Evolutionary conservation across 2,113 vertebrate genomes (phyloP), one percentile per base, ranked within the genome.

Genomic region (Apaloderma vittatum): DNA sequence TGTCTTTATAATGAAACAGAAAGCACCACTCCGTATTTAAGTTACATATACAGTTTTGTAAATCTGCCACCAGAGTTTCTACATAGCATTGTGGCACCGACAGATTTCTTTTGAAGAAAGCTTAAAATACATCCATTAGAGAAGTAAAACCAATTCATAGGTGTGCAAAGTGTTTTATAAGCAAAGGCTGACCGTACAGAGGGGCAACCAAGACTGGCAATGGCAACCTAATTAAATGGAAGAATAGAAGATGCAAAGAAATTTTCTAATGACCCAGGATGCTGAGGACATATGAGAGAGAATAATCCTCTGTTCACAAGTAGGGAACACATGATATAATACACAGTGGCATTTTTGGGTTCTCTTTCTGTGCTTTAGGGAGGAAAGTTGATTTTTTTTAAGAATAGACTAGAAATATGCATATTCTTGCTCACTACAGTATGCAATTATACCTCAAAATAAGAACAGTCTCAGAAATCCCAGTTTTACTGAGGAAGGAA

Each of bases 201-300:
- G 12, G 2, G 22, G 24, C 45, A 76, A 37, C 26, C 37, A 59
- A 51, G 24, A 51, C 54, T n/a, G 45, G 13, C 58, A 90, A 40
- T 22, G 10, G n/a, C 36, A 37, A 15, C n/a, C 30, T 55, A 14
- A 54, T n/a, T 54, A 45, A 79, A 45, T 8, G 23, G 48, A 72
- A 58, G 34, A 84, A 85, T 3, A 49, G 45, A 83, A 59, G 29
- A 68, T 19, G 14, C 24, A 55, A 58, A 71, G 37, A 75, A 45
- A 67, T 63, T 40, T 67, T 55, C 10, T 21, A 32, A 13, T 24
- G 6, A 63, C 24, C 9, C 11, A 8, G 18, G 43, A 76, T 29
- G 8, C 1, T 48, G 20, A 43, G 22, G 12, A 61, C 11, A 21
- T 29, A 29, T 0, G 0, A 78, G 4, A 63, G n/a, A 54, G 36